Base-by-base conservation (phyloP, 2,888 invertebrate species). In the Rhabditophanes sp. region DNA sequence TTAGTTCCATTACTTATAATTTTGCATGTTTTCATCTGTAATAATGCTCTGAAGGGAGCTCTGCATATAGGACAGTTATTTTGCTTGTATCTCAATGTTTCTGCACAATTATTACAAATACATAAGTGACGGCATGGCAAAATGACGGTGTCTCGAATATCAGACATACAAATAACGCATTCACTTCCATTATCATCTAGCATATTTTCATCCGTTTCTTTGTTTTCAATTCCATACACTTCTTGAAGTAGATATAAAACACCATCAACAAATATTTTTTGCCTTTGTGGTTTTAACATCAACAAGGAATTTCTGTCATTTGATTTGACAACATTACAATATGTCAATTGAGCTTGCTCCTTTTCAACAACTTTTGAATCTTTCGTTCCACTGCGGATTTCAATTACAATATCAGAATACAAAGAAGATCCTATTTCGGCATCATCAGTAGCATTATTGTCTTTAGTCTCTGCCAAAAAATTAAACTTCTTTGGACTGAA, bases 131-230 rank as follows among this genome's bases (percentile, higher is more conserved):
- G 74, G 66, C 96, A 96, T 1, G 96, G 93, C 56, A 96, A 73
- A 57, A 96, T 93, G 33, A 96, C 73, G 0, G 93, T 96, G 68
- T 96, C 93, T 3, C 93, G 75, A 12, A 84, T 44, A 66, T 96
- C 93, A 56, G 84, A 85, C 88, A 96, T 90, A 68, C 96, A 96
- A 64, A 96, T 93, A 22, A 96, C 90, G 70, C 96, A 96, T 68
- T 99, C 96, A 1, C 85, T 82, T 1, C 88, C 87, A 56, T 82
- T 83, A 59, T 87, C 84, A 58, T 87, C 85, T 0, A 34, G 39
- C 16, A 31, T 15, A 19, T 25, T 17, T 2, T 17, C 5, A 4
- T 33, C n/a, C 15, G 30, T 30, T 27, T 54, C 56, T 69, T 96
- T 93, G 69, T 96, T 96, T 70, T 96, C 96, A 56, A 96, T 90